phyloP scores from a whole-genome alignment of 2,797 vertebrate genomes.

The Pogonophryne albipinna region DNA sequence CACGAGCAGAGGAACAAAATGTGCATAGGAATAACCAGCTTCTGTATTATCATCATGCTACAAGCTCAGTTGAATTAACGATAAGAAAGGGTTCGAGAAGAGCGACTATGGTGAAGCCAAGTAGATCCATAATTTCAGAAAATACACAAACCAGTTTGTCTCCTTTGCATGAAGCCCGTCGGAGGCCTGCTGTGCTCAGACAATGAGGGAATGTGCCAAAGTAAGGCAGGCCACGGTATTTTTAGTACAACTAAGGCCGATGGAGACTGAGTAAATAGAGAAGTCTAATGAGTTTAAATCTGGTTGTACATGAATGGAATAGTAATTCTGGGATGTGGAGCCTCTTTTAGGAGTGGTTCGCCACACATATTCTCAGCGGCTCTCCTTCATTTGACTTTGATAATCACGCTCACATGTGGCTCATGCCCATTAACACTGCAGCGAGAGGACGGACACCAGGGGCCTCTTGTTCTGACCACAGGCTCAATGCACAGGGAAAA shows the following conservation, averaged over 20 bases:
- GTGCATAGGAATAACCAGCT: conserved; percentile 64
- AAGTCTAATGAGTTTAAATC: conserved; percentile 86
- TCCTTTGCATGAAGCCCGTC: conserved; percentile 65
- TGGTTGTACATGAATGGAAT: conserved; percentile 81
- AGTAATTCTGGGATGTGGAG: conserved; percentile 83
- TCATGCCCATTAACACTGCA: conserved; percentile 84
- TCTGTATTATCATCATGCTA: conserved; percentile 70
- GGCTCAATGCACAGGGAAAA: conserved; percentile 27
- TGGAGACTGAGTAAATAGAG: conserved; percentile 86
- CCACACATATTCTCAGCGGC: conserved; percentile 83
- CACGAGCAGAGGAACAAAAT: conserved; percentile 48
- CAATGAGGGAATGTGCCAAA: conserved; percentile 82
- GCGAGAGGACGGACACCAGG: conserved; percentile 70
- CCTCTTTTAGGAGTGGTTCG: conserved; percentile 83
- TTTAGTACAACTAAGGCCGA: conserved; percentile 84
- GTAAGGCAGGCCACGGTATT: conserved; percentile 88
- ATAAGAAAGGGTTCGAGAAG: conserved; percentile 46
- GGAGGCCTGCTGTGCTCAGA: conserved; percentile 77
- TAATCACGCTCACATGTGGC: conserved; percentile 80
- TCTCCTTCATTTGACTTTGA: conserved; percentile 89
- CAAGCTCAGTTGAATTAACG: conserved; percentile 74
- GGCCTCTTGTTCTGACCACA: conserved; percentile 65
- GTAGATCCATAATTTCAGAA: conserved; percentile 78
- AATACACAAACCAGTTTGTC: conserved; percentile 76
- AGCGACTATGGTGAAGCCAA: conserved; percentile 74